phyloP scores from a whole-genome alignment of 2,113 vertebrate genomes.

The Aegithalos caudatus region DNA sequence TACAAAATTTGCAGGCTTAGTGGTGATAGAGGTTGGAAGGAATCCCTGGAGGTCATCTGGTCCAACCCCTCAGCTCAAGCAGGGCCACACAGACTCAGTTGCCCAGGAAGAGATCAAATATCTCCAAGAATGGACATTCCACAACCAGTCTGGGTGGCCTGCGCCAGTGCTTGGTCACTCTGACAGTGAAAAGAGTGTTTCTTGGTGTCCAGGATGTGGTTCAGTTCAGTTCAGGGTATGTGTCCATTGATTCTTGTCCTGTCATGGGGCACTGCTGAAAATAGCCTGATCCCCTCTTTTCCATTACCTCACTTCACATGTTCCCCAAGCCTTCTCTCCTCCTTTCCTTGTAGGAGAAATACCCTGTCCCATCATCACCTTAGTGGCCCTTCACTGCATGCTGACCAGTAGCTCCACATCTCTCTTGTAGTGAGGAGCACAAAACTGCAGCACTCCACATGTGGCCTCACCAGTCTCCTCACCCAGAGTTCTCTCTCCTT shows the following conservation, averaged over 20 bases:
- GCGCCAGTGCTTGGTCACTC: neutral
- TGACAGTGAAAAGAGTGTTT: neutral
- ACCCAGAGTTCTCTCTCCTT: neutral
- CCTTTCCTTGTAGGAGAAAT: neutral
- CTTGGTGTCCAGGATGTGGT: neutral
- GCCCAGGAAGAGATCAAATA: too few species aligned
- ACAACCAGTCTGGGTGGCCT: neutral
- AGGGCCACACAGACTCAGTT: neutral
- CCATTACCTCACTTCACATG: neutral
- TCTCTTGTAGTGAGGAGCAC: neutral
- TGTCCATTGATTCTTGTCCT: neutral
- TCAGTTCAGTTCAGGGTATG: neutral
- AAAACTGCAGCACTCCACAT: neutral
- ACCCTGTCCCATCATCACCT: neutral
- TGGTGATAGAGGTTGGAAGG: neutral
- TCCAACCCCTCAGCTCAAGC: neutral
- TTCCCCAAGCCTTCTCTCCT: neutral
- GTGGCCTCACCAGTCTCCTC: neutral
- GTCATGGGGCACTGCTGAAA: neutral
- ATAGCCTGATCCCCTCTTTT: neutral
- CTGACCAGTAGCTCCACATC: neutral
- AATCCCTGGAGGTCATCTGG: neutral
- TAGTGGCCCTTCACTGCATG: neutral
- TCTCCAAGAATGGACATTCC: neutral
- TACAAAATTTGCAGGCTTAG: neutral